phyloP scores from a whole-genome alignment of 92 coral and sea anemone genomes.

The Palythoa heliodiscus region DNA sequence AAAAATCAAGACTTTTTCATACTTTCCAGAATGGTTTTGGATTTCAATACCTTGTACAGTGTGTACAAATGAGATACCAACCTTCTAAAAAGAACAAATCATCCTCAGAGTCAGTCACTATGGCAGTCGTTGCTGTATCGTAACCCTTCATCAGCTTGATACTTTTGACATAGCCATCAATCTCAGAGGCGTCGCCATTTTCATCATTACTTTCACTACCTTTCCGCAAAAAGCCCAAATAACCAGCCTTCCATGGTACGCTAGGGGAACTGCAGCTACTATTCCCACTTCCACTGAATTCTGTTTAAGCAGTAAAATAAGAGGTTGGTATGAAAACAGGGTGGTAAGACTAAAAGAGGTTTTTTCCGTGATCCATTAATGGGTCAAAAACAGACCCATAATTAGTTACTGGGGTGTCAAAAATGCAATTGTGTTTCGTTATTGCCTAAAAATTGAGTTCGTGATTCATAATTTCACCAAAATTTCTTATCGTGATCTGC shows the following conservation, averaged over 20 bases:
- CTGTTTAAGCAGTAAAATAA: conserved; percentile 34
- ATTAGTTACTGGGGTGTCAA: too few species aligned
- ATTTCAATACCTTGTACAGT: too few species aligned
- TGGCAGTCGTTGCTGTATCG: conserved; percentile 87
- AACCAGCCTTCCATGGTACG: conserved; percentile 46
- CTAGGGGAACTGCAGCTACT: conserved; percentile 59
- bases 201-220: conserved; percentile 77
- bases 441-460: too few species aligned
- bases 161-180: conserved; percentile 32
- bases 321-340: neutral
- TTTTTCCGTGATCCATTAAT: too few species aligned
- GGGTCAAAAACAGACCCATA: too few species aligned
- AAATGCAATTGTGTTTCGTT: too few species aligned
- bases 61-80: conserved; percentile 26
- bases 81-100: conserved; percentile 87
- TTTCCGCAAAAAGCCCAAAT: conserved; percentile 41
- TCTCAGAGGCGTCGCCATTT: conserved; percentile 59
- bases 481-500: too few species aligned
- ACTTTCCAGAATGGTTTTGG: too few species aligned
- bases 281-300: conserved; percentile 60
- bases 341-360: too few species aligned
- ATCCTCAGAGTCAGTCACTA: conserved; percentile 88
- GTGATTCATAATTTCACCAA: too few species aligned
- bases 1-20: too few species aligned
- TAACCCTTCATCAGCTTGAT: conserved; percentile 62